Conservation (phyloP, 2,113 vertebrate genomes). For the Pollachius pollachius region DNA sequence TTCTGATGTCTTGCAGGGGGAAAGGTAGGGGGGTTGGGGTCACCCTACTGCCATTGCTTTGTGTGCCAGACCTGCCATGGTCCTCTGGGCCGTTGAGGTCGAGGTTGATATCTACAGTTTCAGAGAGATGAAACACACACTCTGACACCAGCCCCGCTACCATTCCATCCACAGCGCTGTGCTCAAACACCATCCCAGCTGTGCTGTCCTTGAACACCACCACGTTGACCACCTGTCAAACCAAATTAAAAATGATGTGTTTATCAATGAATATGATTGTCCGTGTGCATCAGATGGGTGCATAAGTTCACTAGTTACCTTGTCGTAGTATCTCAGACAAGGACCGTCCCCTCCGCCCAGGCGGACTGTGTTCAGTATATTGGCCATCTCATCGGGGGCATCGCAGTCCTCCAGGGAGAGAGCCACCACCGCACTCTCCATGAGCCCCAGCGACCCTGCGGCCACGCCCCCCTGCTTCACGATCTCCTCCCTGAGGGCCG, state of each 20-base stretch:
- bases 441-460: slow-evolving; percentile 59
- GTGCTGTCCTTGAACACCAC: slow-evolving; percentile 74
- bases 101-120: slow-evolving; percentile 54
- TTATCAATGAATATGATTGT: background rate
- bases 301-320: slow-evolving; percentile 53
- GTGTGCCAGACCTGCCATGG: slow-evolving; percentile 24
- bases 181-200: slow-evolving; percentile 76
- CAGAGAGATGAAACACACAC: slow-evolving; percentile 66
- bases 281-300: background rate
- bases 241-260: slow-evolving; percentile 8
- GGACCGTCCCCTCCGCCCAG: slow-evolving; percentile 55
- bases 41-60: slow-evolving; percentile 24
- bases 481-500: slow-evolving; percentile 60
- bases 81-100: slow-evolving; percentile 23
- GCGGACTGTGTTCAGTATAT: slow-evolving; percentile 67
- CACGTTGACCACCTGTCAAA: slow-evolving; percentile 70
- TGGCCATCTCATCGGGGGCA: slow-evolving; percentile 62
- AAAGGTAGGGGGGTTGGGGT: slow-evolving; percentile 50
- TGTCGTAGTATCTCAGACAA: slow-evolving; percentile 75
- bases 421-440: slow-evolving; percentile 74
- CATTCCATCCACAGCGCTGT: slow-evolving; percentile 78
- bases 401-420: slow-evolving; percentile 67
- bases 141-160: slow-evolving; percentile 71
- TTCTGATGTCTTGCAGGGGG: slow-evolving; percentile 39
- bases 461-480: slow-evolving; percentile 51